Base-by-base conservation (phyloP, 2,113 vertebrate genomes). In the Oxyura jamaicensis region DNA sequence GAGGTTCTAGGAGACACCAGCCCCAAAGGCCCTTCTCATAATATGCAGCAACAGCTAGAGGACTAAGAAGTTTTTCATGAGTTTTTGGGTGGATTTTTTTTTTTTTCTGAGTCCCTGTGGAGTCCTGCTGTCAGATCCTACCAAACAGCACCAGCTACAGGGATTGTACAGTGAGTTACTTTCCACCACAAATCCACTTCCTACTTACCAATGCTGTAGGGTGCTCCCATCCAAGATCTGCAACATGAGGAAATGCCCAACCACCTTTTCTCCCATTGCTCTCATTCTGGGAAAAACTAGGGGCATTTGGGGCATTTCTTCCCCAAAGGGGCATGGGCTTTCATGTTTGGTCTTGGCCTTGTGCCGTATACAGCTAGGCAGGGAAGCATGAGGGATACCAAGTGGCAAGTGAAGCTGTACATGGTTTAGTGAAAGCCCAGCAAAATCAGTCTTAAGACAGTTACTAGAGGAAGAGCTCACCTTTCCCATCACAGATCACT, bases 11-110 rank as follows among this genome's bases (percentile, higher is more conserved):
- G 69, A 69, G 52, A 67, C 8, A 29, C 3, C 26, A 67, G 13
- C 8, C 22, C 13, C 22, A 68, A 31, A 74, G 13, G 2, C 11
- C 22, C 14, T 1, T 0, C 0, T 58, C n/a, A 74, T 25, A 44
- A 48, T 7, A 41, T 0, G 0, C 2, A 55, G 23, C 23, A 67
- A 36, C 6, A 59, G 12, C 35, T 31, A 44, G 35, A 92, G 28
- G 19, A n/a, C 21, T 22, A 44, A 31, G 31, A 44, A 46, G 4
- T 67, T 67, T 5, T 19, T 71, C 18, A 35, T 2, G 2, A 22
- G 9, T 6, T 46, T 46, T 21, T 10, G 46, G 46, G 46, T 46
- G 46, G 9, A 42, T 42, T 21, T 48, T 10, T 48, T 48, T 46
- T 8, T 46, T 86, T 66, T 69, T 28, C 58, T 53, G 46, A 53